Conservation (phyloP, 1,140 invertebrate species). For the Myzus persicae region DNA sequence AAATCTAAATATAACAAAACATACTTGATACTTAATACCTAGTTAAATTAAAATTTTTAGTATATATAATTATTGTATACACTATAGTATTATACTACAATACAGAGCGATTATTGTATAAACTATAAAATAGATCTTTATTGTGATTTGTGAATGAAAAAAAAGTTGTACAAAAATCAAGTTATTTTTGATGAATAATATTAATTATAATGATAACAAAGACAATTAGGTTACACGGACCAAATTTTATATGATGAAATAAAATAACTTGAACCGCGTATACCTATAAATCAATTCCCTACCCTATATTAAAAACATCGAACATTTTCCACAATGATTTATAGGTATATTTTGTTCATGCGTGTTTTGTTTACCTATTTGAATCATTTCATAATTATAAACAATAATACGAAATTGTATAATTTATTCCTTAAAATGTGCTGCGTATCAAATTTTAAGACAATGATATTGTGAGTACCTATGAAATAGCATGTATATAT, state of each 20-base stretch:
- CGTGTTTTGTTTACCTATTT: no score
- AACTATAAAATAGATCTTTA: neutral
- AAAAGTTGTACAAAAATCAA: no score
- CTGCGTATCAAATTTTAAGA: neutral
- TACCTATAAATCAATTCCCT: neutral
- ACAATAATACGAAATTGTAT: no score
- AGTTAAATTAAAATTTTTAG: neutral
- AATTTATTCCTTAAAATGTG: no score
- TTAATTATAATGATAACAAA: neutral
- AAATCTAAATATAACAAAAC: no score
- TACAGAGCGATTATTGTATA: neutral
- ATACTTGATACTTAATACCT: neutral
- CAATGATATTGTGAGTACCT: neutral
- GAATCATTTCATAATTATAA: no score
- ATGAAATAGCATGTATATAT: no score
- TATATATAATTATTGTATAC: neutral
- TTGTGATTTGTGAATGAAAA: neutral
- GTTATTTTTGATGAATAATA: neutral
- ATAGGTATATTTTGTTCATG: no score
- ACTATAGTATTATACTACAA: no score
- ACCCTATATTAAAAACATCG: neutral
- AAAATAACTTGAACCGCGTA: neutral
- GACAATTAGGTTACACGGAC: neutral
- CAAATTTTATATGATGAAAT: neutral
- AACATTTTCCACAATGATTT: neutral